Evolutionary conservation across 2,797 vertebrate genomes (phyloP).

Genomic region (Sphenopsis melanotis): DNA sequence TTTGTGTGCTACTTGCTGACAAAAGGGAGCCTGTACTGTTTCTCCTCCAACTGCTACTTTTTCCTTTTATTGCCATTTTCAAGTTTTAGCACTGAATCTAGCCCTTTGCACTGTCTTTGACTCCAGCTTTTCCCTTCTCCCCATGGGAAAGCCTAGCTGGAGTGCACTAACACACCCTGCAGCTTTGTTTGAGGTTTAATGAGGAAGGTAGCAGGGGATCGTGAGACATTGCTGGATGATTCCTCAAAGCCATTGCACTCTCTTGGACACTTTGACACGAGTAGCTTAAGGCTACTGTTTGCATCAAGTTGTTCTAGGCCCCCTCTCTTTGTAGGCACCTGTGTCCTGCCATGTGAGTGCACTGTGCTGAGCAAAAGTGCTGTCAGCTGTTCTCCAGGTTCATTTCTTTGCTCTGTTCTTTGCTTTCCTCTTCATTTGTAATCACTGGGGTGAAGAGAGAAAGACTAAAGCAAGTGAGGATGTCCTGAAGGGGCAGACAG

Average conservation of each 20-base stretch:
- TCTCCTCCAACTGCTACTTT: not conserved
- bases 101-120: conserved; percentile 33
- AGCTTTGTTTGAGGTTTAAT: conserved; percentile 44
- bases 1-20: not conserved
- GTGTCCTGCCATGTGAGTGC: conserved; percentile 26
- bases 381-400: conserved; percentile 31
- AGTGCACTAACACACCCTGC: conserved; percentile 8
- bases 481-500: conserved; percentile 19
- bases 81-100: not conserved
- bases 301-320: conserved; percentile 32
- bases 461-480: not conserved
- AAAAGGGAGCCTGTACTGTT: not conserved
- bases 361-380: not conserved
- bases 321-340: conserved; percentile 12
- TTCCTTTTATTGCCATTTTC: not conserved
- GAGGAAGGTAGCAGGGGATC: conserved; percentile 34
- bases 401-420: not conserved
- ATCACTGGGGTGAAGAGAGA: not conserved
- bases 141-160: not conserved
- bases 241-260: conserved; percentile 45
- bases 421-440: conserved; percentile 29
- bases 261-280: conserved; percentile 34
- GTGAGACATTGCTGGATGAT: conserved; percentile 16
- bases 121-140: conserved; percentile 15
- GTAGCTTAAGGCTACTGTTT: conserved; percentile 46